These are phyloP conservation scores for Trichomalopsis sarcophagae DNA, from an alignment of 1,140 invertebrate genomes.

Conservation along the genomic window DNA sequence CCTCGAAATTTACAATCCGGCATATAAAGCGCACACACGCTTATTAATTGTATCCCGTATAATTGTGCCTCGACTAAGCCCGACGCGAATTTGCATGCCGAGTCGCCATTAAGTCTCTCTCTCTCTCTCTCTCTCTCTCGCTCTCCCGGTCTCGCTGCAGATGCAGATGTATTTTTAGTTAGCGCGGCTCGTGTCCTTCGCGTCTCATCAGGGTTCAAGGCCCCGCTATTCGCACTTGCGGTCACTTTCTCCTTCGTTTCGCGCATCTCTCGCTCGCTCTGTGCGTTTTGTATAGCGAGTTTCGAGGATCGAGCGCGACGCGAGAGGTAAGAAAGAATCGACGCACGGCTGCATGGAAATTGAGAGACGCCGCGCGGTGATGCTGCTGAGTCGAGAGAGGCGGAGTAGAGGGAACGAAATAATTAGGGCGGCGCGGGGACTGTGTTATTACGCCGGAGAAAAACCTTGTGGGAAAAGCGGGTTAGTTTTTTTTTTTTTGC, in stretches of 20 bases:
- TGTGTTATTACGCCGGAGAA: slow-evolving; percentile 3
- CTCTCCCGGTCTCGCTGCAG: slow-evolving; percentile 57
- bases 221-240: slow-evolving; percentile 55
- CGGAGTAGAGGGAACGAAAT: not conserved
- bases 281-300: not conserved
- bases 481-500: no score
- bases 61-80: no score
- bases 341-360: no score
- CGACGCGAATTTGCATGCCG: slow-evolving; percentile 60
- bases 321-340: not conserved
- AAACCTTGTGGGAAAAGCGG: slow-evolving; percentile 5
- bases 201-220: slow-evolving; percentile 68
- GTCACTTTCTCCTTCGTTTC: slow-evolving; percentile 36
- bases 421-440: slow-evolving; percentile 1
- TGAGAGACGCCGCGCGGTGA: no score
- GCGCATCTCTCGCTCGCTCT: not conserved
- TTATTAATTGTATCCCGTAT: no score
- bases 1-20: no score
- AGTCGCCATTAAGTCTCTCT: slow-evolving; percentile 62
- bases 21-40: no score
- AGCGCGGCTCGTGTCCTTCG: slow-evolving; percentile 64
- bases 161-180: slow-evolving; percentile 68
- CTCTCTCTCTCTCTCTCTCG: slow-evolving; percentile 23
- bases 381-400: not conserved
- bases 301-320: not conserved